phyloP scores from a whole-genome alignment of 2,797 vertebrate species.

The Sarcoramphus papa region DNA sequence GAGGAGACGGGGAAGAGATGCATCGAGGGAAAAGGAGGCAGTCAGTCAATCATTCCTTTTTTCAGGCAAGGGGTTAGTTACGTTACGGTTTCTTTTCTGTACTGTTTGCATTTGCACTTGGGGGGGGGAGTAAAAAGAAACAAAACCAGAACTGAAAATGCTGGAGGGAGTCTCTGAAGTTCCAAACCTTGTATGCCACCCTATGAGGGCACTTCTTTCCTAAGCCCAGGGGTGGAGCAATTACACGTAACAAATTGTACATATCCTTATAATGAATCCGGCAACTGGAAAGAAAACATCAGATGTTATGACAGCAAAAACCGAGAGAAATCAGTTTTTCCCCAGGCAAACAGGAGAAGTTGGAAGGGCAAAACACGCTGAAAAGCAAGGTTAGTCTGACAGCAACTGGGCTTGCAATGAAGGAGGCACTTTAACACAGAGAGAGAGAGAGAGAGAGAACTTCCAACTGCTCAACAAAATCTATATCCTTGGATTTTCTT shows the following conservation, averaged over 20 bases:
- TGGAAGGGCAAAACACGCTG: background rate
- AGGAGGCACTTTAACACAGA: background rate
- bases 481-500: background rate
- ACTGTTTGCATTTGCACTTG: constrained; percentile 22
- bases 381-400: constrained; percentile 6
- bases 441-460: background rate
- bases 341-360: background rate
- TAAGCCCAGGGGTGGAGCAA: constrained; percentile 97
- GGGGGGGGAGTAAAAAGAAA: background rate
- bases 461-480: background rate
- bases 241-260: constrained; percentile 97
- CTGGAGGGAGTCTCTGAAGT: constrained; percentile 71
- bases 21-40: constrained; percentile 47
- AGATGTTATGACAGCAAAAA: constrained; percentile 63
- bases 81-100: constrained; percentile 30
- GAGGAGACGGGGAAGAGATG: constrained; percentile 63
- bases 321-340: background rate
- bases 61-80: constrained; percentile 81
- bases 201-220: constrained; percentile 97
- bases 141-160: constrained; percentile 22
- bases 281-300: constrained; percentile 87
- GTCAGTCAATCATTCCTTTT: constrained; percentile 76
- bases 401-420: background rate
- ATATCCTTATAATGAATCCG: constrained; percentile 98
- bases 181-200: constrained; percentile 99